Percentiles rank a stretch among this genome's conserved stretches.
phyloP scores from a whole-genome alignment of 2,888 invertebrate species.

The Molorchus minor region DNA sequence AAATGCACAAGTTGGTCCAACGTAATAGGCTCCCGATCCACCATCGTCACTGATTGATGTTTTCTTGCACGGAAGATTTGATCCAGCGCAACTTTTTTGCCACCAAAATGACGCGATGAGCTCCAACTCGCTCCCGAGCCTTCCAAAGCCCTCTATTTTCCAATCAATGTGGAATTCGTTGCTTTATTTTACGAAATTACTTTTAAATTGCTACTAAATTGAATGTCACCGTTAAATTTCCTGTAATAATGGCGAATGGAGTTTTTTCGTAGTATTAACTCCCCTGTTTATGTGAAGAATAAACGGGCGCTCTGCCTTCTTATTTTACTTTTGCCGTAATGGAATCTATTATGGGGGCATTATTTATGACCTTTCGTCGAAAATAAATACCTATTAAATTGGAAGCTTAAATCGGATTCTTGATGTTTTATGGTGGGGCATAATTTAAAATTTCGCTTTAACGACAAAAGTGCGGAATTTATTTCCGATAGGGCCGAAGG shows the following conservation, averaged over 20 bases:
- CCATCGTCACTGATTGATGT: constrained; percentile 48
- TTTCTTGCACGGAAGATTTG: constrained; percentile 48
- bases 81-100: constrained; percentile 27
- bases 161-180: constrained; percentile 20
- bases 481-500: background rate
- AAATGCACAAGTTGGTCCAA: constrained; percentile 4
- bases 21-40: constrained; percentile 21
- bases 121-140: constrained; percentile 11
- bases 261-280: constrained; percentile 30
- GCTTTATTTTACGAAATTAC: constrained; percentile 54
- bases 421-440: background rate
- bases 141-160: constrained; percentile 16
- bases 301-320: constrained; percentile 26
- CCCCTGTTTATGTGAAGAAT: constrained; percentile 32
- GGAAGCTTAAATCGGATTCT: constrained; percentile 4
- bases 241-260: constrained; percentile 42
- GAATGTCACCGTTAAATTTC: constrained; percentile 51
- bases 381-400: constrained; percentile 24
- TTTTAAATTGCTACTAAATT: constrained; percentile 55
- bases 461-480: constrained; percentile 1
- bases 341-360: constrained; percentile 29
- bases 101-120: constrained; percentile 20
- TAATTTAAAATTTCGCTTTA: background rate
- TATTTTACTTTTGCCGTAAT: constrained; percentile 27
- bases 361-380: constrained; percentile 24